These are phyloP conservation scores for Neopipo cinnamomea DNA, from an alignment of 2,113 vertebrate species.

Conservation along the genomic window DNA sequence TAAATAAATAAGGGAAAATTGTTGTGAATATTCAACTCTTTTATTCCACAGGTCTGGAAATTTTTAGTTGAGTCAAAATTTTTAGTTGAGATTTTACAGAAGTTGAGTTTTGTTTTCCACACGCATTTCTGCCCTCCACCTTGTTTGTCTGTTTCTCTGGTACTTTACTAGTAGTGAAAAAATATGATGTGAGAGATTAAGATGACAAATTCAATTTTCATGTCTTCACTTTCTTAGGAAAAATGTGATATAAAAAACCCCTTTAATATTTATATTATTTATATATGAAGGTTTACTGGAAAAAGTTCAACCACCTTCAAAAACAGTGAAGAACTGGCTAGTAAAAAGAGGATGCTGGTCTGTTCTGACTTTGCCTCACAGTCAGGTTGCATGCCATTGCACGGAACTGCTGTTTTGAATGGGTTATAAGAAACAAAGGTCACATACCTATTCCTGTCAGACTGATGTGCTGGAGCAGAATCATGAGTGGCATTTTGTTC, in stretches of 20 bases:
- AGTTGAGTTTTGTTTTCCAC: background rate
- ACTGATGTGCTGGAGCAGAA: background rate
- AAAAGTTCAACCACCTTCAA: background rate
- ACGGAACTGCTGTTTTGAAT: background rate
- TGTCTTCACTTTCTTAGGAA: background rate
- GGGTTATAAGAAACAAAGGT: background rate
- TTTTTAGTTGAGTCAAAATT: background rate
- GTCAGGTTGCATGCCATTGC: background rate
- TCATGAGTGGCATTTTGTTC: background rate
- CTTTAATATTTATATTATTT: background rate
- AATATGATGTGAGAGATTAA: background rate
- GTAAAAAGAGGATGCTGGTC: background rate
- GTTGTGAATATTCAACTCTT: background rate
- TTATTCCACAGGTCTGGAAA: background rate
- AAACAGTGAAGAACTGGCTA: background rate
- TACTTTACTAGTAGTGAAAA: background rate
- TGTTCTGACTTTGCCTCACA: background rate
- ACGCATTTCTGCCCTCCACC: background rate
- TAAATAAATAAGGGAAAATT: background rate
- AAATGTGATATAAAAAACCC: background rate
- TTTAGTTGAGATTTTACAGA: background rate
- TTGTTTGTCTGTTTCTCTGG: background rate
- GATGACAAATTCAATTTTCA: background rate
- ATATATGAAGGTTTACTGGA: background rate
- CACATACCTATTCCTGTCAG: accelerated